A percentile compares a stretch with the other conserved stretches of the same genome.
phyloP scores from a whole-genome alignment of 2,113 vertebrate genomes.

The Phoxinus phoxinus region DNA sequence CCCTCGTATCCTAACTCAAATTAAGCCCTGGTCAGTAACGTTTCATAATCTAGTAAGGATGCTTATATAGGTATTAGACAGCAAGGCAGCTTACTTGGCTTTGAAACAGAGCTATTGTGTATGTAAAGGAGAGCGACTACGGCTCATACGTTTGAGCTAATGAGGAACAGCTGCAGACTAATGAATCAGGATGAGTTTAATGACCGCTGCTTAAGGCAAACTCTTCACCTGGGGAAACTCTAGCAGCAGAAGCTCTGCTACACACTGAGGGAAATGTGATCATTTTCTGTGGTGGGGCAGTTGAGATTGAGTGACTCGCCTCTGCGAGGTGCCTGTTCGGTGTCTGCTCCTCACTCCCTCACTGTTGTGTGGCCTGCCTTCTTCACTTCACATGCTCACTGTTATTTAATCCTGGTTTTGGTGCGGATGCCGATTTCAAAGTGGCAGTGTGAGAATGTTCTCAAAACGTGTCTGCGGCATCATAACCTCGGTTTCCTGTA shows the following conservation, averaged over 20 bases:
- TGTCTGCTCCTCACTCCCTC: constrained; percentile 1
- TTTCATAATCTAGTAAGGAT: background rate
- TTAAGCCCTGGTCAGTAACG: background rate
- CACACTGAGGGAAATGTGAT: constrained; percentile 49
- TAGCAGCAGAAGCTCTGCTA: constrained; percentile 20
- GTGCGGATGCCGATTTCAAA: constrained; percentile 37
- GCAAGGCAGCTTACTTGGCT: background rate
- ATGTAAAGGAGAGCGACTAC: background rate
- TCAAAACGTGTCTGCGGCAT: constrained; percentile 42
- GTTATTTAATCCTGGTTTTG: constrained; percentile 60
- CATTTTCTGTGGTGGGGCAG: constrained; percentile 37
- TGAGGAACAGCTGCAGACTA: constrained; percentile 69
- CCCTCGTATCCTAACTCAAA: too few relatives aligned
- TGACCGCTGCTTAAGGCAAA: constrained; percentile 61
- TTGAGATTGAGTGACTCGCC: constrained; percentile 38
- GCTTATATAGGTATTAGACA: too few relatives aligned
- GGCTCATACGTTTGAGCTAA: constrained; percentile 59
- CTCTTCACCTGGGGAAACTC: constrained; percentile 53
- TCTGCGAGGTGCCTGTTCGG: constrained; percentile 31
- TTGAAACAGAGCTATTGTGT: constrained; percentile 9
- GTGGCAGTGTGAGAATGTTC: constrained; percentile 35
- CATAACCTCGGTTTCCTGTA: constrained; percentile 57
- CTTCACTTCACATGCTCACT: constrained; percentile 26
- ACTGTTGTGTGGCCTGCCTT: constrained; percentile 10
- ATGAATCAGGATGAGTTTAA: constrained; percentile 67